phyloP scores from a whole-genome alignment of 2,113 vertebrate genomes.

The Alouatta palliata region DNA sequence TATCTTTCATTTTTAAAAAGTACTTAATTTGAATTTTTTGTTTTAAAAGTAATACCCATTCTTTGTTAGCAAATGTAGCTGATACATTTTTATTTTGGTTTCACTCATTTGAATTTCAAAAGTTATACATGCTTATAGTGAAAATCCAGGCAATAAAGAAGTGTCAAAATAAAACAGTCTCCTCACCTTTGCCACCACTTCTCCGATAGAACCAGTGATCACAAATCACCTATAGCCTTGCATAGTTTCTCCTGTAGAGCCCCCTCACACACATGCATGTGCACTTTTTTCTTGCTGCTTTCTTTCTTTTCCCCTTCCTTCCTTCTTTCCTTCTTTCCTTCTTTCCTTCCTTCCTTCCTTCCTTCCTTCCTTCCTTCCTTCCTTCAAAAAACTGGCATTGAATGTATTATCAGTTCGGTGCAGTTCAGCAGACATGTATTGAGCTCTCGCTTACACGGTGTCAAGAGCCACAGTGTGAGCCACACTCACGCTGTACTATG shows the following conservation, averaged over 20 bases:
- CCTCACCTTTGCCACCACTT: not conserved
- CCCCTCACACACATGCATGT: accelerated
- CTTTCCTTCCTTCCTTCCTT: too few relatives aligned
- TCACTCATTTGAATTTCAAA: conserved; percentile 16
- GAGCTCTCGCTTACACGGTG: not conserved
- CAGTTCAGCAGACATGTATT: not conserved
- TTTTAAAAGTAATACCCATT: not conserved
- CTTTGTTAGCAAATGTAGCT: not conserved
- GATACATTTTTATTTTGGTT: not conserved
- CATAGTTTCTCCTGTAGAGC: not conserved
- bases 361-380: not conserved
- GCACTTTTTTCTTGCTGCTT: not conserved
- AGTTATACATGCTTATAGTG: not conserved
- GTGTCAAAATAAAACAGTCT: not conserved
- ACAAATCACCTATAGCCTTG: not conserved
- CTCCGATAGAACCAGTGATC: not conserved
- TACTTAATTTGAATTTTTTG: not conserved
- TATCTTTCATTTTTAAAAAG: not conserved
- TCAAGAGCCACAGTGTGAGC: not conserved
- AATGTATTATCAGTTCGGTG: not conserved
- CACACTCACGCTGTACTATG: not conserved
- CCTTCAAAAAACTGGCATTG: not conserved
- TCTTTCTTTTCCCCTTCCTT: not conserved
- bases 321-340: too few relatives aligned
- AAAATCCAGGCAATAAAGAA: not conserved